These are phyloP conservation scores for Limnodromus scolopaceus DNA, from an alignment of 2,797 vertebrate species.

Conservation along the genomic window DNA sequence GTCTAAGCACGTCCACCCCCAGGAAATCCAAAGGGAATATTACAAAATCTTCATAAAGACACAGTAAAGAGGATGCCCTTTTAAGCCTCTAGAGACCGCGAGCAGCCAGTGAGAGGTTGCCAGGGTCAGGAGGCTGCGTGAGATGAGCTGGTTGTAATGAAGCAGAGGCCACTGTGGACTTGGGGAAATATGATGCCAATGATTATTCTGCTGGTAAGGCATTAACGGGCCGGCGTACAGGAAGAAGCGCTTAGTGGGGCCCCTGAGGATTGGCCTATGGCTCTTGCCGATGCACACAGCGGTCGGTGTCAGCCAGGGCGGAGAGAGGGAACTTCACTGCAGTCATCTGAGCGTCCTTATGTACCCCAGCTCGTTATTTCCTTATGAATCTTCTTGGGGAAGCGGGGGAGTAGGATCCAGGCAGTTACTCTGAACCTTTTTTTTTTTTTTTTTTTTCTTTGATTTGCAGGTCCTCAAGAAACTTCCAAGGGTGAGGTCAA, in stretches of 20 bases:
- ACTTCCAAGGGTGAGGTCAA: not conserved
- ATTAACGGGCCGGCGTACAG: not conserved
- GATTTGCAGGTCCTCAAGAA: not conserved
- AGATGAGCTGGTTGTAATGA: not conserved
- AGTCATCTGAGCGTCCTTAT: not conserved
- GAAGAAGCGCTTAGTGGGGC: not conserved
- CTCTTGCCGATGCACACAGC: not conserved
- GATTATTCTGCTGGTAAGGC: conserved; percentile 46
- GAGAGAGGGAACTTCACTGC: not conserved
- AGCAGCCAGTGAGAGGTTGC: not conserved
- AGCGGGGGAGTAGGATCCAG: not conserved
- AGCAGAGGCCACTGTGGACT: conserved; percentile 6
- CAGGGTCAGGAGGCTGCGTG: not conserved
- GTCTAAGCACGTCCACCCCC: not conserved
- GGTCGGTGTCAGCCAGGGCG: not conserved
- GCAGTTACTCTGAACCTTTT: not conserved
- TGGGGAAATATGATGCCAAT: conserved; percentile 1
- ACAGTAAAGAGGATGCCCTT: not conserved
- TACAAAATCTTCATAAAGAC: not conserved
- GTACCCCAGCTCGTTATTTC: not conserved
- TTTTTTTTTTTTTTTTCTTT: not conserved
- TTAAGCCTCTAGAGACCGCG: not conserved
- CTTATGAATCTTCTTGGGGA: not conserved
- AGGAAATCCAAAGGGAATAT: not conserved
- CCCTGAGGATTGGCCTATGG: not conserved